Conservation (phyloP, 2,113 vertebrate species). For the Mus musculus region GRCm39 chr2:36020501-36021000, state of each 20-base stretch:
- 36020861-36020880: background rate
- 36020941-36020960: constrained; percentile 28
- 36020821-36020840: constrained; percentile 24
- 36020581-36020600: background rate
- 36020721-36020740: background rate
- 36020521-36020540: background rate
- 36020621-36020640: background rate
- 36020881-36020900: constrained; percentile 2
- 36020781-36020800: constrained; percentile 24
- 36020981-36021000: constrained; percentile 8
- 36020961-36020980: constrained; percentile 37
- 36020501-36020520: background rate
- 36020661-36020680: background rate
- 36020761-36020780: constrained; percentile 52
- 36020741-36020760: constrained; percentile 11
- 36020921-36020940: constrained; percentile 19
- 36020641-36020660: background rate
- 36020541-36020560: background rate
- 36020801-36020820: background rate
- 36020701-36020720: background rate
- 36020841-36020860: background rate
- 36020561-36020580: background rate
- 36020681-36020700: constrained; percentile 19
- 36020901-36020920: constrained; percentile 19
- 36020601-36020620: constrained; percentile 12